Evolutionary conservation across 2,888 invertebrate genomes (phyloP).

Genomic region (Tachina fera): DNA sequence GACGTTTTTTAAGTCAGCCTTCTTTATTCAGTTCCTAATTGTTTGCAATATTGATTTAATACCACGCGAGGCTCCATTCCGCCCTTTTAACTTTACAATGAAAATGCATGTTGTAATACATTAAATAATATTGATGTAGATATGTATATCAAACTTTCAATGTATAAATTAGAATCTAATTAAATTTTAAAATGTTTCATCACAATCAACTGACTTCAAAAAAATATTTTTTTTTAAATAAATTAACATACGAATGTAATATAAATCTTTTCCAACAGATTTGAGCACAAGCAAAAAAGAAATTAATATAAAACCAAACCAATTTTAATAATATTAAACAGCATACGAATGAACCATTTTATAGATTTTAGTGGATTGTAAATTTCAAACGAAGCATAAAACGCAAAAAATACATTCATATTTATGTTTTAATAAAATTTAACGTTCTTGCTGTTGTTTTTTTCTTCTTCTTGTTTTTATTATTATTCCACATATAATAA

Average conservation of each 20-base stretch:
- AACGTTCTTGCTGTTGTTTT: constrained; percentile 43
- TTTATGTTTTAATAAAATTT: constrained; percentile 63
- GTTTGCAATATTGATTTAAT: too few relatives aligned
- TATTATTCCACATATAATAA: constrained; percentile 44
- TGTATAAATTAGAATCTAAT: background rate
- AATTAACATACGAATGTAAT: constrained; percentile 20
- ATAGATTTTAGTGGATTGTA: constrained; percentile 55
- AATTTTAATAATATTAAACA: constrained; percentile 46
- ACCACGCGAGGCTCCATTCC: too few relatives aligned
- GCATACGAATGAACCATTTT: constrained; percentile 23
- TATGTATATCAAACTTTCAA: too few relatives aligned
- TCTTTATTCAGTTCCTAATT: too few relatives aligned
- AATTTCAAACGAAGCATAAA: constrained; percentile 58
- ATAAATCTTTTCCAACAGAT: constrained; percentile 51
- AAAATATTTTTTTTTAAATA: background rate
- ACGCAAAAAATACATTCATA: constrained; percentile 32
- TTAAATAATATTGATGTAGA: too few relatives aligned
- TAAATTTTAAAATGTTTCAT: background rate
- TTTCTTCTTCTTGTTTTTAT: background rate
- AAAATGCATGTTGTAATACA: too few relatives aligned
- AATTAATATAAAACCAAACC: constrained; percentile 6
- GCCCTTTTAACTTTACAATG: too few relatives aligned
- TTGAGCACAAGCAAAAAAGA: constrained; percentile 11
- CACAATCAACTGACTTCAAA: background rate
- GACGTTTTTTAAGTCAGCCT: too few relatives aligned